Percentiles rank a stretch among this genome's conserved stretches.
Conservation (phyloP, 2,888 invertebrate species). For the Actias luna region DNA sequence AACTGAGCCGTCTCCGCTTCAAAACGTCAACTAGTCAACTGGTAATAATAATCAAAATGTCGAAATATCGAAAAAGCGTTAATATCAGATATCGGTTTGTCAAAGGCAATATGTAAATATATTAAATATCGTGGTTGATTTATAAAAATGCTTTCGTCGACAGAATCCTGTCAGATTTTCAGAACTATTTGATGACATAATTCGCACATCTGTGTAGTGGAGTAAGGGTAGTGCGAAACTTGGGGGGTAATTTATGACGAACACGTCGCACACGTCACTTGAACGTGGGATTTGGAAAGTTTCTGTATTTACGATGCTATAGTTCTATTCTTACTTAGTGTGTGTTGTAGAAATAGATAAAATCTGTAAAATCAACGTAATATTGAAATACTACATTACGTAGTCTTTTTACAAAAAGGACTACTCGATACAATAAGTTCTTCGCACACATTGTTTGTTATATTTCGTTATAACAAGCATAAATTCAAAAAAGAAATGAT, state of each 20-base stretch:
- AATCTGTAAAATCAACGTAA: background rate
- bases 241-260: slow-evolving; percentile 42
- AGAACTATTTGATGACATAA: background rate
- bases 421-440: no score
- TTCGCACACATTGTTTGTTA: no score
- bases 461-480: no score
- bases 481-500: no score
- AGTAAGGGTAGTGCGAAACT: slow-evolving; percentile 15
- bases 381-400: background rate
- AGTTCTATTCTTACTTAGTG: background rate
- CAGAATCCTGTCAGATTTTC: background rate
- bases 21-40: no score
- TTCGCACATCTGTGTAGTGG: background rate
- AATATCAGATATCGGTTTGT: no score
- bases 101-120: no score
- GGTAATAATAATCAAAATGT: no score
- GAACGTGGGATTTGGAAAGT: slow-evolving; percentile 41
- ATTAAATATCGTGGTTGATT: background rate
- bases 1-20: no score
- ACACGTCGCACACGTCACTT: slow-evolving; percentile 34
- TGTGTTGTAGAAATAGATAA: background rate
- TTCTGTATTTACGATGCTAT: slow-evolving; percentile 19
- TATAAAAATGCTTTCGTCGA: background rate
- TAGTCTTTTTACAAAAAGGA: no score
- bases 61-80: no score